Percentiles rank a stretch among this genome's conserved stretches.
phyloP scores from a whole-genome alignment of 2,113 vertebrate genomes.

The Eudorcas thomsonii region DNA sequence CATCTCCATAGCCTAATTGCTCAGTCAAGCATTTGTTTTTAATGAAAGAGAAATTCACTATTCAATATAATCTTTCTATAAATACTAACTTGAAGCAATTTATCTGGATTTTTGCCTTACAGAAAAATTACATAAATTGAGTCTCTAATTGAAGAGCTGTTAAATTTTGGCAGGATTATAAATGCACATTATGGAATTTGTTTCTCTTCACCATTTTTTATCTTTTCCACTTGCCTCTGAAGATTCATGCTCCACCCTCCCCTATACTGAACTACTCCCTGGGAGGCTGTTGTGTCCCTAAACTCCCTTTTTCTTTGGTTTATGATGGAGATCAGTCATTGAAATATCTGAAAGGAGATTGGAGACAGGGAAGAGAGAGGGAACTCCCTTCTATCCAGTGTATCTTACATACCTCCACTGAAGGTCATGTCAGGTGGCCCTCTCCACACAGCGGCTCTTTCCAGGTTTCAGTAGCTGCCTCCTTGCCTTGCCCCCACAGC shows the following conservation, averaged over 20 bases:
- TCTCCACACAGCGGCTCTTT: background rate
- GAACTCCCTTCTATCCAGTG: background rate
- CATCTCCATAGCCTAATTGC: background rate
- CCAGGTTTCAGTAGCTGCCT: background rate
- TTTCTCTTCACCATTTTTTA: background rate
- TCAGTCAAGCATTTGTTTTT: constrained; percentile 13
- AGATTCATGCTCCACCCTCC: background rate
- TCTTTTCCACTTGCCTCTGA: background rate
- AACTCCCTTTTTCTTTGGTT: background rate
- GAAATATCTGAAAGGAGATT: background rate
- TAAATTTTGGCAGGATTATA: background rate
- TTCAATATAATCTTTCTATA: constrained; percentile 7
- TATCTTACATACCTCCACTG: background rate
- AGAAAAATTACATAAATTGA: background rate
- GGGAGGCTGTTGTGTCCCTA: background rate
- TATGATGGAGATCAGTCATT: background rate
- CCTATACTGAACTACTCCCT: background rate
- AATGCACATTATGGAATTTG: background rate
- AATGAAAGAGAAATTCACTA: background rate
- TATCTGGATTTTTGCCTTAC: background rate
- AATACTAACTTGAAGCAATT: background rate
- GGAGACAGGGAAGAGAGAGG: background rate
- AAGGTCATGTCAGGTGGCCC: background rate
- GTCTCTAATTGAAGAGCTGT: background rate
- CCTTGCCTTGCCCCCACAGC: background rate